Evolutionary conservation across 1,140 invertebrate genomes (phyloP).

Genomic region (Panagrolaimus sp.): DNA sequence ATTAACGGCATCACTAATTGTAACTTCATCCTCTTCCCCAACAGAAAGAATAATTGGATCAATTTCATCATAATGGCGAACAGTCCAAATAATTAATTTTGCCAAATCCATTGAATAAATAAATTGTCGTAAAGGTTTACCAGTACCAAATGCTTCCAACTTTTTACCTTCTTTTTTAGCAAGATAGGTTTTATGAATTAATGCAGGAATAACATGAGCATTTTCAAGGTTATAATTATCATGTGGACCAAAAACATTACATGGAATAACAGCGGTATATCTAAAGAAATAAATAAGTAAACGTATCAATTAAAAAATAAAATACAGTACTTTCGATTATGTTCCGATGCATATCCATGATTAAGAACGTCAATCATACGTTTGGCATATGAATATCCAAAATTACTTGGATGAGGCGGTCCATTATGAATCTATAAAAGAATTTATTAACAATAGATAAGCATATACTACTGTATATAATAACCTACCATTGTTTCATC

Average conservation of each 20-base stretch:
- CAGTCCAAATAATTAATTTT: conserved; percentile 79
- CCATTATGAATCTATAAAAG: conserved; percentile 81
- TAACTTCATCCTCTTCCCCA: conserved; percentile 54
- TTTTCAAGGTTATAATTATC: conserved; percentile 86
- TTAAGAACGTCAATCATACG: conserved; percentile 91
- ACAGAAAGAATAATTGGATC: conserved; percentile 58
- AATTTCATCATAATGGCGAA: conserved; percentile 55
- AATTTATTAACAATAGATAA: conserved; percentile 10
- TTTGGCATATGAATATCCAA: conserved; percentile 97
- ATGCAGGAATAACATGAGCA: conserved; percentile 75
- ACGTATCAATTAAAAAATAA: conserved; percentile 21
- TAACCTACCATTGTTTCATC: conserved; percentile 93
- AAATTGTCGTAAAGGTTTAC: conserved; percentile 87
- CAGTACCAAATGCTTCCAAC: conserved; percentile 74
- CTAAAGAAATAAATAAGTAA: conserved; percentile 65
- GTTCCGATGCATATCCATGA: conserved; percentile 59
- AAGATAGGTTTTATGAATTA: conserved; percentile 71
- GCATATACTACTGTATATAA: conserved; percentile 11
- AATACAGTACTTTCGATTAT: conserved; percentile 45
- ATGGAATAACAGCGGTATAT: conserved; percentile 91
- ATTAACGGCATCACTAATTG: conserved; percentile 53
- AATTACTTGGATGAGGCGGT: conserved; percentile 91
- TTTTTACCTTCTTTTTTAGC: conserved; percentile 62
- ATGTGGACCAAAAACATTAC: conserved; percentile 89
- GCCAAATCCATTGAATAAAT: conserved; percentile 93